Base-by-base conservation (phyloP, 1,140 invertebrate species). In the Sarcophaga peregrina region DNA sequence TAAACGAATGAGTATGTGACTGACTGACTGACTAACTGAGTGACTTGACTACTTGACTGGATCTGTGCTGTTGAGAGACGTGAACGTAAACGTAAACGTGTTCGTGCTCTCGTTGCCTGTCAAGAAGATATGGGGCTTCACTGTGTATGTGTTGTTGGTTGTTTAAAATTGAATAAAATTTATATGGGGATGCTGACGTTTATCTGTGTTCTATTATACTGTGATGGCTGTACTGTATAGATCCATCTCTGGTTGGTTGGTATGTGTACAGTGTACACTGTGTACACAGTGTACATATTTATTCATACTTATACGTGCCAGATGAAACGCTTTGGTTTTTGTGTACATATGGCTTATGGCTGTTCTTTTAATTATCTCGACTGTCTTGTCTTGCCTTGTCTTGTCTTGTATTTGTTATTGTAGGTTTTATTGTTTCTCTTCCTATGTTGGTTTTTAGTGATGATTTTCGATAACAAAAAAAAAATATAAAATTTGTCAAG, bases 161-260 rank as follows among this genome's bases (percentile, higher is more conserved):
- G 47, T 78, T 78, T 78, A 78, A 46, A 78, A 78, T 78, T 78
- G 75, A 78, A 78, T 78, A 78, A 78, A 20, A 78, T 78, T 78
- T 78, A 52, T 47, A 50, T 50, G 47, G 25, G 46, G n/a, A 78
- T 20, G n/a, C 13, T 52, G 25, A 37, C 4, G 25, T 37, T 37
- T 37, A 37, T 37, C 25, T 37, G 25, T 37, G 25, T 37, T 37
- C 25, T 37, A 37, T 37, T 37, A 37, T 37, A 37, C 25, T 37
- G 25, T 37, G 25, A 37, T 37, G 25, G 25, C 4, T 37, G 25
- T 37, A 37, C 1, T 37, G 4, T 4, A 37, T 4, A 37, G 25
- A 37, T 37, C 4, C 25, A 37, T 37, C 25, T 2, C 25, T 37
- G 25, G 4, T 37, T 37, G 25, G 25, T 1, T 37, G 25, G 25